Evolutionary conservation across 2,888 invertebrate species (phyloP), one percentile per base, ranked within the genome.

Genomic region (Marasmarcha lunaedactyla): DNA sequence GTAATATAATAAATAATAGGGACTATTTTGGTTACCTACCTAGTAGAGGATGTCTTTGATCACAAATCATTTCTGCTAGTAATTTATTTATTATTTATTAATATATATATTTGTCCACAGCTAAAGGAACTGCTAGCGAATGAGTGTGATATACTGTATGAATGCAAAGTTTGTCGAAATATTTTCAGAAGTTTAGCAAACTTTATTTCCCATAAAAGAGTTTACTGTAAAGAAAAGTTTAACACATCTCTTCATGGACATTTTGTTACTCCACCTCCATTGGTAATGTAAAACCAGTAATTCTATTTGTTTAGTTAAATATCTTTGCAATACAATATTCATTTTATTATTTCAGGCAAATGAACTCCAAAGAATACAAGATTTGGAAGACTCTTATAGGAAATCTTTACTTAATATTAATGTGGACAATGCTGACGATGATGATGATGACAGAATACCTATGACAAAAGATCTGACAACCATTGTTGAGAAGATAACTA

Each of bases 111-210:
- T n/a, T n/a, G n/a, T n/a, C n/a, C n/a, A 13, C 34, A 93, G 92
- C 87, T 93, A 14, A 88, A 89, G 50, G 85, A 88, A 50, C 78
- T 94, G 39, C 79, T 97, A 26, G 79, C 89, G 25, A 87, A 90
- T 58, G 96, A 97, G 78, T 95, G 95, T 85, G 93, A 94, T 65
- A 72, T 95, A 42, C 86, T 97, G 54, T 92, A 93, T 71, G 97
- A 97, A 71, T 97, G 97, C 71, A 90, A 90, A 67, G 88, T 92
- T 13, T 97, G 97, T 61, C 86, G 91, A 26, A 93, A 90, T 58
- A 85, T 97, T 57, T 96, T 94, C 65, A 87, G 96, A 51, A 93
- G 93, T 63, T 77, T 96, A 47, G 90, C 91, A 11, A 95, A 96
- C 74, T 94, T 95, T 60, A 87, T 96, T 50, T 90, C 93, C 26